phyloP scores from a whole-genome alignment of 2,888 invertebrate genomes.

The Agrenia bidenticulata region DNA sequence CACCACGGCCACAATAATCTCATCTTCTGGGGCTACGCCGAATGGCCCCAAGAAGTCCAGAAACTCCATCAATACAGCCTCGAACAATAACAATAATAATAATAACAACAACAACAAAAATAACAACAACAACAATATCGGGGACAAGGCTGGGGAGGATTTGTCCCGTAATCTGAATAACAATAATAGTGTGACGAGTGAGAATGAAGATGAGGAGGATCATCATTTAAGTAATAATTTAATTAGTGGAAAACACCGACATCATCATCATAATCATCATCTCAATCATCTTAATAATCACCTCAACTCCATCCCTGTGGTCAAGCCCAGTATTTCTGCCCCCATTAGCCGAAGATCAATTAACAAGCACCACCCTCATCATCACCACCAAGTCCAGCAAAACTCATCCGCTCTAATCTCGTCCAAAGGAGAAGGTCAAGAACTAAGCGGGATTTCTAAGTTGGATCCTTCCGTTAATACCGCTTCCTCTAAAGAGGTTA shows the following conservation, averaged over 20 bases:
- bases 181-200: constrained; percentile 5
- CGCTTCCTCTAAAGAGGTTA: constrained; percentile 8
- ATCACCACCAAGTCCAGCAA: constrained; percentile 31
- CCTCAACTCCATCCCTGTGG: constrained; percentile 9
- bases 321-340: constrained; percentile 50
- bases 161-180: constrained; percentile 5
- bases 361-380: constrained; percentile 42
- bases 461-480: constrained; percentile 46
- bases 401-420: too few relatives aligned
- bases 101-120: background rate
- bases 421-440: constrained; percentile 20
- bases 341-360: constrained; percentile 48
- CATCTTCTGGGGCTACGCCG: constrained; percentile 34
- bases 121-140: background rate
- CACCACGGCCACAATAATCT: constrained; percentile 27
- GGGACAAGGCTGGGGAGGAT: constrained; percentile 14
- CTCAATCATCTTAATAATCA: constrained; percentile 41
- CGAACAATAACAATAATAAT: constrained; percentile 23
- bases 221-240: constrained; percentile 10
- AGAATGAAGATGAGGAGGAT: constrained; percentile 17
- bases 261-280: background rate
- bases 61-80: constrained; percentile 16
- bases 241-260: constrained; percentile 22
- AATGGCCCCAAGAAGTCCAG: constrained; percentile 16
- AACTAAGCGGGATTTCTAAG: constrained; percentile 29